Conservation (phyloP, 1,140 invertebrate species). For the Drosophila arawakana region DNA sequence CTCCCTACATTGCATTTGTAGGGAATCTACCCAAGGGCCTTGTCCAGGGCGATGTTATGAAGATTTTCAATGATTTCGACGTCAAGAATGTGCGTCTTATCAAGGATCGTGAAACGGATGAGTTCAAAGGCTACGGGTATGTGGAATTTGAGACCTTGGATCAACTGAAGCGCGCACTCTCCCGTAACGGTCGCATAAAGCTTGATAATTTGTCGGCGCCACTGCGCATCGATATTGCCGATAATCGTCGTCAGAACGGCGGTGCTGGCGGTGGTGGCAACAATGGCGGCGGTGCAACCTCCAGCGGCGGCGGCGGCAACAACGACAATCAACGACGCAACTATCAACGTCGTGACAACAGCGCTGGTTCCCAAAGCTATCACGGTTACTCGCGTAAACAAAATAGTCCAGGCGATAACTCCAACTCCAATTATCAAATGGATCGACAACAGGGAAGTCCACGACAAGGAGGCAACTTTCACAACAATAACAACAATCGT, state of each 20-base stretch:
- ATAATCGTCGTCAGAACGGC: conserved; percentile 87
- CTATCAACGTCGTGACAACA: conserved; percentile 51
- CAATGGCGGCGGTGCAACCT: conserved; percentile 3
- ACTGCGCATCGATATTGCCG: conserved; percentile 95
- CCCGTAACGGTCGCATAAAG: conserved; percentile 90
- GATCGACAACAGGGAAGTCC: conserved; percentile 39
- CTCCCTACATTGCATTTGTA: conserved; percentile 95
- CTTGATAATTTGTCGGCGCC: conserved; percentile 87
- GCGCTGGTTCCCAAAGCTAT: conserved; percentile 46
- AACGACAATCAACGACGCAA: conserved; percentile 56
- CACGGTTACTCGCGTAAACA: conserved; percentile 26
- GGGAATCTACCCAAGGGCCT: conserved; percentile 95
- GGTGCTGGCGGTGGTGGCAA: conserved; percentile 74
- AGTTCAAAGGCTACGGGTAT: conserved; percentile 98
- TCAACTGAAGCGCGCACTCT: conserved; percentile 91
- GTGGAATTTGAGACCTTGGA: conserved; percentile 95
- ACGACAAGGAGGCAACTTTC: conserved; percentile 32
- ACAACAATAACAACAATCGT: conserved; percentile 13
- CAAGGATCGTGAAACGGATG: conserved; percentile 96
- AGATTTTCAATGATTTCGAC: conserved; percentile 91
- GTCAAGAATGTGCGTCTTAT: conserved; percentile 94
- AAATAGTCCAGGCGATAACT: not conserved
- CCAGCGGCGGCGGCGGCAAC: conserved; percentile 15
- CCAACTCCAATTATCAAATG: conserved; percentile 13
- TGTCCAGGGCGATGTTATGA: conserved; percentile 96